Evolutionary conservation across 2,797 vertebrate species (phyloP).

Genomic region (Myotis daubentonii): DNA sequence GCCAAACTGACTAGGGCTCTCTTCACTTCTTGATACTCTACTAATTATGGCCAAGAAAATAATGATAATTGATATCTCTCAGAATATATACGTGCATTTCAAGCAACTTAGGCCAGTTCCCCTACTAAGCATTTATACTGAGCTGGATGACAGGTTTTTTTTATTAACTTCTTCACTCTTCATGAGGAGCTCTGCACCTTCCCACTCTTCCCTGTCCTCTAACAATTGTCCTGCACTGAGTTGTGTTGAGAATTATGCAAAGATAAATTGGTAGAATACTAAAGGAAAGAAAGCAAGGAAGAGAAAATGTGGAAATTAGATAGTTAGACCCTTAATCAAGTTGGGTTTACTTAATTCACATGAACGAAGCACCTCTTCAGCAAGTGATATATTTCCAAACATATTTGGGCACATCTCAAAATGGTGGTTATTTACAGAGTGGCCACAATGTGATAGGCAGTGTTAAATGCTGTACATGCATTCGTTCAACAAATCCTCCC

Average conservation of each 20-base stretch:
- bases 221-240: neutral
- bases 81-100: constrained; percentile 8
- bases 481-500: neutral
- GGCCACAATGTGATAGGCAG: neutral
- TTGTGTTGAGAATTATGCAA: neutral
- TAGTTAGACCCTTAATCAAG: neutral
- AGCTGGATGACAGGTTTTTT: neutral
- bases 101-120: neutral
- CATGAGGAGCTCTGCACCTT: neutral
- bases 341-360: neutral
- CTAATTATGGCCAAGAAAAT: constrained; percentile 19
- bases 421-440: neutral
- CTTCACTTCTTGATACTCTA: neutral
- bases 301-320: neutral
- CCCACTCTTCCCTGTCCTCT: neutral
- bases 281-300: neutral
- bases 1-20: neutral
- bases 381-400: neutral
- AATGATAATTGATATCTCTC: neutral
- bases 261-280: neutral
- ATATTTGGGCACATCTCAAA: neutral
- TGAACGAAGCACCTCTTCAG: neutral
- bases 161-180: neutral
- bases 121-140: neutral
- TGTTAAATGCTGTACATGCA: neutral